These are phyloP conservation scores for Neodiprion virginianus DNA, from an alignment of 1,140 invertebrate species.

Conservation along the genomic window DNA sequence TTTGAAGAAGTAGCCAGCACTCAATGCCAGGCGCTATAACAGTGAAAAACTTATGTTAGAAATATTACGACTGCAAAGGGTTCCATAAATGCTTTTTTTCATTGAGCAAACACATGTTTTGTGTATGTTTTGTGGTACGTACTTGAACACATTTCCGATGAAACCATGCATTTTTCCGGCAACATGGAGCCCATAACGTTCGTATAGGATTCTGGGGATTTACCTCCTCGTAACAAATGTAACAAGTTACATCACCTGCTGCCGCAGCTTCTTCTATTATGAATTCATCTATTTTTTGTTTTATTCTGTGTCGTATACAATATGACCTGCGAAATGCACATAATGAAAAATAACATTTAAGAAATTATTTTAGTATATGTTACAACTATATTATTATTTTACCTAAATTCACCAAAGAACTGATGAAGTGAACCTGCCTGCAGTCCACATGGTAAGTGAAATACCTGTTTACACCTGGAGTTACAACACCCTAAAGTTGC, in stretches of 20 bases:
- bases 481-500: slow-evolving; percentile 71
- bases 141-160: slow-evolving; percentile 69
- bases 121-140: slow-evolving; percentile 22
- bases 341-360: slow-evolving; percentile 8
- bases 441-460: slow-evolving; percentile 71
- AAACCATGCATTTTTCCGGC: slow-evolving; percentile 68
- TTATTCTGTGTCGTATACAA: slow-evolving; percentile 66
- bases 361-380: background rate
- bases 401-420: slow-evolving; percentile 70
- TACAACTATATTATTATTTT: slow-evolving; percentile 28
- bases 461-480: slow-evolving; percentile 63
- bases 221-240: slow-evolving; percentile 66
- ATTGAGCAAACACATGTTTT: background rate
- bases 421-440: slow-evolving; percentile 65
- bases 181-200: slow-evolving; percentile 69
- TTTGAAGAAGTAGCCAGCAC: slow-evolving; percentile 74
- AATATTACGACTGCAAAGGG: background rate
- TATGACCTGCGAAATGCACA: slow-evolving; percentile 62
- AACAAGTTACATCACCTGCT: slow-evolving; percentile 52
- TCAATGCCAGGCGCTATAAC: slow-evolving; percentile 65
- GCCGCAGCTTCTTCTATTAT: slow-evolving; percentile 37
- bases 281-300: slow-evolving; percentile 58
- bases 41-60: slow-evolving; percentile 29
- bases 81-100: background rate
- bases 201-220: slow-evolving; percentile 46